Evolutionary conservation across 1,140 invertebrate species (phyloP), one percentile per base, ranked within the genome.

Genomic region (Drosophila tropicalis): DNA sequence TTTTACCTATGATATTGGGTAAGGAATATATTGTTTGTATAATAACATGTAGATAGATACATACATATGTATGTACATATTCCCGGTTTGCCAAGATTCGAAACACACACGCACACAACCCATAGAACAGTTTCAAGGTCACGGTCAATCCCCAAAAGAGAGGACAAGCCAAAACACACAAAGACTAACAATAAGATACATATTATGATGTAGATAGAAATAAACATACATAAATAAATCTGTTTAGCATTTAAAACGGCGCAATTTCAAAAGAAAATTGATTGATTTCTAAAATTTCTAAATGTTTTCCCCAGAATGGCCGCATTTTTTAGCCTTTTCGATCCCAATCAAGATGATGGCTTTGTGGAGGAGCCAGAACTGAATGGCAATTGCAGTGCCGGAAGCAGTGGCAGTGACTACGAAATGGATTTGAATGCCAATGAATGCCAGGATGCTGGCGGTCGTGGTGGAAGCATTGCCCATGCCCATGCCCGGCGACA

Each of bases 301-400:
- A 29, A 29, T 6, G 5, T 47, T 25, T 29, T 32, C 34, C n/a
- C 9, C 13, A 57, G 32, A 36, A 89, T 89, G 83, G 83, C 89
- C 32, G 89, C 84, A n/a, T 96, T 97, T 92, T 93, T 97, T 62
- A 95, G 95, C 72, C 92, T 97, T 1, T 97, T 97, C 92, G 96
- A 96, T 92, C 95, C 96, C 3, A 90, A 90, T 64, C 83, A 91
- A 62, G 90, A 79, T 78, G 91, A 92, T 67, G 85, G 86, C 36
- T 87, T 91, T 44, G 91, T 91, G 25, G 86, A 91, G 70, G 80
- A 89, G 56, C 80, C 77, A 7, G 84, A 90, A 57, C 40, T 85
- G 1, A 91, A 92, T 65, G 84, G 84, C 15, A 92, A 86, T 74
- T 76, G 73, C 67, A 90, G 76, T 19, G 79, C 72, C 17, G 79